Evolutionary conservation across 1,140 invertebrate species (phyloP), one percentile per base, ranked within the genome.

Genomic region (Neotoxoptera formosana): DNA sequence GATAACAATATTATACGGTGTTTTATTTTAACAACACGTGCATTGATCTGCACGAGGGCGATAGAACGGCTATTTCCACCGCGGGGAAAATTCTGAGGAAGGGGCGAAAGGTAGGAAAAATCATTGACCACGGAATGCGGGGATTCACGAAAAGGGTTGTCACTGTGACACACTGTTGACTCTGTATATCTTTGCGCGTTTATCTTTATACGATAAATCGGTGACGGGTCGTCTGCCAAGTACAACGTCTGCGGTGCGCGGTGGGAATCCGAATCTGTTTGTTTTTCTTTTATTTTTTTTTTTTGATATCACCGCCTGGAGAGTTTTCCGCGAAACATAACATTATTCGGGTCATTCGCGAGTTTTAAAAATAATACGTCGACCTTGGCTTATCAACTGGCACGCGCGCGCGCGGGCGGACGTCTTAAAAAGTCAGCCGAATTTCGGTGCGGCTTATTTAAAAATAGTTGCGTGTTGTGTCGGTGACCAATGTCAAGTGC

Each of bases 401-500:
- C 86, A 34, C 86, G n/a, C 30, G 86, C 23, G 86, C 23, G 45
- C 86, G 47, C 86, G 86, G 47, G 48, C 87, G 87, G n/a, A 89
- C 48, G 48, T 34, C 17, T 36, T 83, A 83, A n/a, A 53, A 34
- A 53, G n/a, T 53, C 48, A n/a, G 41, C n/a, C 87, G 87, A 53
- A 89, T 89, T 89, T 89, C 86, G 86, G 30, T 34, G 86, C 21
- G 30, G 47, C 86, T 36, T 25, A n/a, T 36, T 89, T 89, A 89
- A 89, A 89, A 89, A 51, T 89, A 51, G 87, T 89, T 51, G 7
- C 48, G 87, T 53, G 25, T n/a, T n/a, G 30, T n/a, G 47, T 47
- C 14, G 9, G 84, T 45, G 45, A 51, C 48, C 87, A 89, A 89
- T 89, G 87, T 89, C 87, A 89, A 89, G 87, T 89, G n/a, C 87